phyloP scores from a whole-genome alignment of 2,888 invertebrate species.

The Hemistola chrysoprasaria region DNA sequence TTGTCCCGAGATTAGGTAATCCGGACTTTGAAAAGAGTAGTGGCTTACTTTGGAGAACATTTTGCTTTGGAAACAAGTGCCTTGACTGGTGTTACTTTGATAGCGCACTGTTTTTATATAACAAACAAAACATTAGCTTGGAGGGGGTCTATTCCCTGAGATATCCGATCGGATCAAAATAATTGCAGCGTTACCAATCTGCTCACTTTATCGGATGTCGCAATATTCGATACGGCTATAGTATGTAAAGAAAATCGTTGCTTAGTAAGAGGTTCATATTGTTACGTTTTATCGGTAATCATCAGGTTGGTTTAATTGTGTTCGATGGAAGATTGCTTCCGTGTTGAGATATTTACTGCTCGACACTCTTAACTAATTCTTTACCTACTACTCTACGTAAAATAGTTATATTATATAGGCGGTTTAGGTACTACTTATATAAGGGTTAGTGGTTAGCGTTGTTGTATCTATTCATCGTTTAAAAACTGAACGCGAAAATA shows the following conservation, averaged over 20 bases:
- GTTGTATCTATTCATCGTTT: too few species aligned
- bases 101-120: conserved; percentile 78
- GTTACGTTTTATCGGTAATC: conserved; percentile 32
- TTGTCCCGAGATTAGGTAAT: conserved; percentile 48
- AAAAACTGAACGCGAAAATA: too few species aligned
- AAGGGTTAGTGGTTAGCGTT: too few species aligned
- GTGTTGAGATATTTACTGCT: too few species aligned
- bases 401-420: too few species aligned
- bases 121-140: conserved; percentile 74
- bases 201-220: conserved; percentile 69
- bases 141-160: conserved; percentile 73
- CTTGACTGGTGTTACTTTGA: conserved; percentile 70
- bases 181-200: conserved; percentile 76
- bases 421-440: too few species aligned
- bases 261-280: conserved; percentile 61
- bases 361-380: too few species aligned
- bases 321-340: not conserved
- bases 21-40: conserved; percentile 36
- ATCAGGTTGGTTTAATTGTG: conserved; percentile 10
- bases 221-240: conserved; percentile 63
- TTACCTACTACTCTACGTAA: too few species aligned
- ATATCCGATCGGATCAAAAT: conserved; percentile 77
- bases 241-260: conserved; percentile 64
- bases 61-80: conserved; percentile 71
- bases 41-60: conserved; percentile 79